Conservation (phyloP, 2,113 vertebrate genomes). For the Mus spicilegus region DNA sequence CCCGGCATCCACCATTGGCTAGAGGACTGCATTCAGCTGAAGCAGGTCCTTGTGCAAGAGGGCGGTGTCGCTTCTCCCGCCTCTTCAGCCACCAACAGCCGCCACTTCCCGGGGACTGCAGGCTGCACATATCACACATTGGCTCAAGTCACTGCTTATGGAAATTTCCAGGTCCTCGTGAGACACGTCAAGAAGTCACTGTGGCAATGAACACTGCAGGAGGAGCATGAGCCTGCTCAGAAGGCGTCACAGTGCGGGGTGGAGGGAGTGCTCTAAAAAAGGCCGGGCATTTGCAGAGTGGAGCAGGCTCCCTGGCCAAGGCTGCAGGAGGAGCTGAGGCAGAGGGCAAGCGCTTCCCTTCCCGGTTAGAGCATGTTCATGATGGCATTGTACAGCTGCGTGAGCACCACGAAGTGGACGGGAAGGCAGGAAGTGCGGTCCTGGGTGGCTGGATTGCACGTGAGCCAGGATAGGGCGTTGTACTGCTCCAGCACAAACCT, state of each 20-base stretch:
- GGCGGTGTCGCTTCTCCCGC: conserved; percentile 75
- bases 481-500: conserved; percentile 98
- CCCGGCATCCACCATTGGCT: conserved; percentile 71
- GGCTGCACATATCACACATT: conserved; percentile 74
- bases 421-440: conserved; percentile 99
- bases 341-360: conserved; percentile 83
- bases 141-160: conserved; percentile 80
- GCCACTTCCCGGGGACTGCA: conserved; percentile 73
- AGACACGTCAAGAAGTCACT: conserved; percentile 79
- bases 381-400: conserved; percentile 99
- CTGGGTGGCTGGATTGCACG: conserved; percentile 97
- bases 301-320: conserved; percentile 75
- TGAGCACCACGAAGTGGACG: conserved; percentile 97
- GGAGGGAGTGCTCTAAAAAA: conserved; percentile 79
- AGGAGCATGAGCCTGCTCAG: conserved; percentile 78
- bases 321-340: conserved; percentile 73
- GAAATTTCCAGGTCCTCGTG: conserved; percentile 81
- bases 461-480: conserved; percentile 95
- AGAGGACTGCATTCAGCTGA: conserved; percentile 77
- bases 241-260: conserved; percentile 78
- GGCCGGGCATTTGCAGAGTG: conserved; percentile 72
- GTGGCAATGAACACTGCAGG: conserved; percentile 81
- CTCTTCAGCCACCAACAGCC: conserved; percentile 40
- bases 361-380: conserved; percentile 94
- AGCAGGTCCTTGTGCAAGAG: conserved; percentile 84